Percentiles rank a stretch among this genome's conserved stretches.
These are phyloP conservation scores for Amphipoea oculea DNA, from an alignment of 2,888 invertebrate species.

Conservation along the genomic window DNA sequence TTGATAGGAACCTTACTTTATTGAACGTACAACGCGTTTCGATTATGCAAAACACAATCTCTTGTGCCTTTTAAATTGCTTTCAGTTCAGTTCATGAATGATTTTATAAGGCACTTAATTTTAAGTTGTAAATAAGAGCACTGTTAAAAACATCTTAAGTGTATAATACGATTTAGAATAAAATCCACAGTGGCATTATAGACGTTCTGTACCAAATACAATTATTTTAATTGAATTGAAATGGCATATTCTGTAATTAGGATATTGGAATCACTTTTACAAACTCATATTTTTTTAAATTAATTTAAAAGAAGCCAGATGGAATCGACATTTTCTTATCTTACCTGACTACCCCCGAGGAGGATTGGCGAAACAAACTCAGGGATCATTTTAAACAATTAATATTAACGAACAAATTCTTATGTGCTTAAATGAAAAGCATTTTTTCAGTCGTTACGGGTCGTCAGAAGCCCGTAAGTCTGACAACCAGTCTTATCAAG, in stretches of 20 bases:
- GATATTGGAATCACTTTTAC: not conserved
- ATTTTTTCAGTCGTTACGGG: not conserved
- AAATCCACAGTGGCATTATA: not conserved
- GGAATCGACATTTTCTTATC: not conserved
- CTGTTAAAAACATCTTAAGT: slow-evolving; percentile 33
- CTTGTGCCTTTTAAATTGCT: slow-evolving; percentile 53
- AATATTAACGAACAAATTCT: not conserved
- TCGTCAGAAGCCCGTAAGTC: too few species aligned
- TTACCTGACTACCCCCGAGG: not conserved
- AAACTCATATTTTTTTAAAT: too few species aligned
- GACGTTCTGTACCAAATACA: slow-evolving; percentile 27
- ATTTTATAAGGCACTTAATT: slow-evolving; percentile 52
- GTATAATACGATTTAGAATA: slow-evolving; percentile 15
- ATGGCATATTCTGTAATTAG: not conserved
- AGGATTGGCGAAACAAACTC: not conserved
- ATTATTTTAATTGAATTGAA: not conserved
- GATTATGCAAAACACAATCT: slow-evolving; percentile 56
- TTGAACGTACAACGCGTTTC: slow-evolving; percentile 44
- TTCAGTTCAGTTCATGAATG: slow-evolving; percentile 47
- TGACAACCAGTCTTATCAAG: too few species aligned
- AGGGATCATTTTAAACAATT: not conserved
- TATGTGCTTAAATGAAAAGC: not conserved
- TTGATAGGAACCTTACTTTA: slow-evolving; percentile 26
- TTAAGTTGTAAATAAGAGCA: slow-evolving; percentile 48
- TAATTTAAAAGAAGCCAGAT: too few species aligned